phyloP scores from a whole-genome alignment of 2,113 vertebrate genomes.

The Ursus arctos region DNA sequence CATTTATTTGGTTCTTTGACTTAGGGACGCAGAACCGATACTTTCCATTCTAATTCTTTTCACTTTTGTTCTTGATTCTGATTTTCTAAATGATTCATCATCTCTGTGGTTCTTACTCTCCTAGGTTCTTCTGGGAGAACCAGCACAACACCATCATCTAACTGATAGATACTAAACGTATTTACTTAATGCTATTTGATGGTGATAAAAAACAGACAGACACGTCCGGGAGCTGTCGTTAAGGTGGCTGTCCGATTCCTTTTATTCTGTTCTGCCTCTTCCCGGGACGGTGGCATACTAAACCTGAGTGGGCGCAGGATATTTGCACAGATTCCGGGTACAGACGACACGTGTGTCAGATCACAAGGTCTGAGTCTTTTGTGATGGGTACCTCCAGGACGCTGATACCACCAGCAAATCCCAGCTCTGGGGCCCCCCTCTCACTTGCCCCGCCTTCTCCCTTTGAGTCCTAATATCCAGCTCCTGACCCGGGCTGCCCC shows the following conservation, averaged over 20 bases:
- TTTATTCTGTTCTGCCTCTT: conserved; percentile 55
- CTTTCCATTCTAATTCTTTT: conserved; percentile 29
- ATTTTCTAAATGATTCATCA: conserved; percentile 65
- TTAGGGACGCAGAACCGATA: not conserved
- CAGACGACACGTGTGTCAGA: conserved; percentile 69
- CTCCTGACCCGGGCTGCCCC: conserved; percentile 79
- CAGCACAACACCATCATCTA: not conserved
- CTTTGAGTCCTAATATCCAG: conserved; percentile 79
- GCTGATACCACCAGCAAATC: conserved; percentile 69
- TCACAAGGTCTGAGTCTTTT: conserved; percentile 77
- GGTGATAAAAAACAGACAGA: conserved; percentile 7
- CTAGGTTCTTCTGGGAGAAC: conserved; percentile 48
- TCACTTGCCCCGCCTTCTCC: conserved; percentile 68
- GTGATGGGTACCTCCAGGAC: conserved; percentile 69
- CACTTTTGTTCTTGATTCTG: conserved; percentile 55
- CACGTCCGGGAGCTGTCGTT: not conserved
- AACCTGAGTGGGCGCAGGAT: conserved; percentile 15
- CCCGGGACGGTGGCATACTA: conserved; percentile 17
- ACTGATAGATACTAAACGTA: not conserved
- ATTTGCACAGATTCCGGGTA: conserved; percentile 76
- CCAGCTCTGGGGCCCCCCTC: conserved; percentile 55
- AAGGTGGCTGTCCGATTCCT: conserved; percentile 29
- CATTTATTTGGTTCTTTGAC: conserved; percentile 28
- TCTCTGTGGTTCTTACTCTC: conserved; percentile 33
- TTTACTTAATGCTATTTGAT: conserved; percentile 60